Conservation (phyloP, 1,140 invertebrate species). For the Drepana arcuata region DNA sequence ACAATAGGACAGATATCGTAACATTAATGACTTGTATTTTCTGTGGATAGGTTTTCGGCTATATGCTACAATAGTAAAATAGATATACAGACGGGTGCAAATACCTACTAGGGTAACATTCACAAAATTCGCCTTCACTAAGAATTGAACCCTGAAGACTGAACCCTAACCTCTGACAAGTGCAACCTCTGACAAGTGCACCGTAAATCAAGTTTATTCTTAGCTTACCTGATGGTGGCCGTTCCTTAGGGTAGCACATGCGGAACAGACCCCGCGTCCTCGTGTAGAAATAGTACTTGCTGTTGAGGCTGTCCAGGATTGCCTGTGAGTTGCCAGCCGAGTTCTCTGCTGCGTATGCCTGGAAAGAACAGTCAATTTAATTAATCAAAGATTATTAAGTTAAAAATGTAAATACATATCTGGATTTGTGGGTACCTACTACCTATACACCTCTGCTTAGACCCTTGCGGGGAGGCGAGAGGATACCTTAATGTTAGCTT, state of each 20-base stretch:
- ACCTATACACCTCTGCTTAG: neutral
- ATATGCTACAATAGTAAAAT: too few relatives aligned
- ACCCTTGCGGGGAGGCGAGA: neutral
- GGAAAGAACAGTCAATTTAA: slow-evolving; percentile 48
- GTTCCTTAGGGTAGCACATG: slow-evolving; percentile 91
- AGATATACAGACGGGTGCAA: too few relatives aligned
- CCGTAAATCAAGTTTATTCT: too few relatives aligned
- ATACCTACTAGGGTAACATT: too few relatives aligned
- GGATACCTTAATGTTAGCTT: neutral
- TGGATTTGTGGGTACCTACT: neutral
- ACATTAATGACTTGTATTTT: too few relatives aligned
- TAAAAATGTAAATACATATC: neutral
- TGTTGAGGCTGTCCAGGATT: slow-evolving; percentile 84
- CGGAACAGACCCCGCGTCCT: slow-evolving; percentile 91
- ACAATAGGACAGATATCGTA: too few relatives aligned
- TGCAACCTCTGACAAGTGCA: too few relatives aligned
- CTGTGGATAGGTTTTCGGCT: too few relatives aligned
- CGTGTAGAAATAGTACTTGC: slow-evolving; percentile 88
- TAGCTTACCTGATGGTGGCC: slow-evolving; percentile 84
- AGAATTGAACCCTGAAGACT: too few relatives aligned
- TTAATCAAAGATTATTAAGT: neutral
- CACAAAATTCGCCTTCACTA: too few relatives aligned
- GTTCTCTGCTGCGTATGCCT: slow-evolving; percentile 82
- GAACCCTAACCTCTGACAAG: too few relatives aligned
- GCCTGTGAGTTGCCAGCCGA: slow-evolving; percentile 78